Base-by-base conservation (phyloP, 2,113 vertebrate genomes). In the Ailurus styani region DNA sequence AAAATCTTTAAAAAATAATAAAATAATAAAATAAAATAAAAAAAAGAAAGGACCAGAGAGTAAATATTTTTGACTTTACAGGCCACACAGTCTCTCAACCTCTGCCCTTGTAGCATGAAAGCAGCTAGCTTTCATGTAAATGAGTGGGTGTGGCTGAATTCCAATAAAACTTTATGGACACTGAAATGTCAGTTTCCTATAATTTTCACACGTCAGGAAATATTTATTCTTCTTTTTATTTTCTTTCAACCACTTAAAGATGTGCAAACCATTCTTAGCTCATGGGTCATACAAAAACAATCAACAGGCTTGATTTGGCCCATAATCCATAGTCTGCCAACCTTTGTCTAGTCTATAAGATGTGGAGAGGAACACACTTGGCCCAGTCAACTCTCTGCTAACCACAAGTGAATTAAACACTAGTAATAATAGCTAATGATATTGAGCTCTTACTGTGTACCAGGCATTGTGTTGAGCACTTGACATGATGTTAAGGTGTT, bases 231-330 rank as follows among this genome's bases (percentile, higher is more conserved):
- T 91, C 29, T 87, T 96, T 68, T 37, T 2, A 73, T 72, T 78
- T 89, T 77, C 82, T 91, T 96, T 81, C 78, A 93, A 47, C 52
- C 27, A 29, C 10, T 95, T 81, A 73, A 96, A 94, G 93, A 73
- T 93, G 11, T 68, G 25, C 52, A 75, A 75, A 42, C 54, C n/a
- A 64, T 81, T 89, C 23, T 89, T 93, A 87, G 40, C 17, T 90
- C 7, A 0, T 29, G 21, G 37, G 25, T 27, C 42, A 75, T 7
- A 14, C 31, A 75, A 34, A 87, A 31, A 73, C 11, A 90, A 54
- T 40, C 40, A 91, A 6, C 17, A 45, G 25, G 25, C 25, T 88
- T 27, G n/a, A 47, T 50, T 66, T 95, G 81, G 21, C 62, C 92
- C 89, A 18, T 4, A 25, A 10, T 45, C 40, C 50, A 29, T 37